These are phyloP conservation scores for Notarius lentiginosus DNA, from an alignment of 2,113 vertebrate genomes.

Conservation along the genomic window DNA sequence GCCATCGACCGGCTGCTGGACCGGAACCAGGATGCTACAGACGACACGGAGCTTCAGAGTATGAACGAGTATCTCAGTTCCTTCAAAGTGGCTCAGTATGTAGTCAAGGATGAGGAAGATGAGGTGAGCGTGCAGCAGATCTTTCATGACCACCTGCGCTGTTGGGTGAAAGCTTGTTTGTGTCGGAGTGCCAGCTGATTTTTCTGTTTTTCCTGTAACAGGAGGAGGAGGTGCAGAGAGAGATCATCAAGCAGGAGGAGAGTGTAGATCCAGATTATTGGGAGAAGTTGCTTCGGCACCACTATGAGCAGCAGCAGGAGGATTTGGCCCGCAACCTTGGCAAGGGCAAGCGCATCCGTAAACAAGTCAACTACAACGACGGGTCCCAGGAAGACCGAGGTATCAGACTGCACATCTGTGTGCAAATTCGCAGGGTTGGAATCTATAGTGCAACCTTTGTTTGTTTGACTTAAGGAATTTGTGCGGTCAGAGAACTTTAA, in stretches of 20 bases:
- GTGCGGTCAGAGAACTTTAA: background rate
- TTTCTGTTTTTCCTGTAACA: conserved; percentile 50
- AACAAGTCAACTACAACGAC: conserved; percentile 99
- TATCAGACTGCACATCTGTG: conserved; percentile 38
- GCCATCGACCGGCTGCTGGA: conserved; percentile 91
- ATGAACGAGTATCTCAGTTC: conserved; percentile 99
- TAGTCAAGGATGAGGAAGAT: conserved; percentile 96
- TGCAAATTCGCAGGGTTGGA: background rate
- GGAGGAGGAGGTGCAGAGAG: conserved; percentile 95
- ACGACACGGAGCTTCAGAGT: conserved; percentile 93
- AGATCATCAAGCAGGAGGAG: conserved; percentile 98
- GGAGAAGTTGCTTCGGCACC: conserved; percentile 95
- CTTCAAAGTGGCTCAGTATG: conserved; percentile 97
- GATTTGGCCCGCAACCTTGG: conserved; percentile 94
- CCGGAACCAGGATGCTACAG: conserved; percentile 90
- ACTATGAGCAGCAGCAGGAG: conserved; percentile 97
- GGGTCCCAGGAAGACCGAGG: conserved; percentile 95
- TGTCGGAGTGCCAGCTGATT: background rate
- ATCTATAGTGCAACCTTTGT: background rate
- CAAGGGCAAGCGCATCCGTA: conserved; percentile 96
- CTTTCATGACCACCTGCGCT: background rate
- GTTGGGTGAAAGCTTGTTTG: background rate
- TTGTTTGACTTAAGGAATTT: background rate
- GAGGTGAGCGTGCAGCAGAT: conserved; percentile 64
- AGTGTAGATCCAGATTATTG: conserved; percentile 97